Evolutionary conservation across 2,113 vertebrate genomes (phyloP).

Genomic region (Hydrochoerus hydrochaeris): DNA sequence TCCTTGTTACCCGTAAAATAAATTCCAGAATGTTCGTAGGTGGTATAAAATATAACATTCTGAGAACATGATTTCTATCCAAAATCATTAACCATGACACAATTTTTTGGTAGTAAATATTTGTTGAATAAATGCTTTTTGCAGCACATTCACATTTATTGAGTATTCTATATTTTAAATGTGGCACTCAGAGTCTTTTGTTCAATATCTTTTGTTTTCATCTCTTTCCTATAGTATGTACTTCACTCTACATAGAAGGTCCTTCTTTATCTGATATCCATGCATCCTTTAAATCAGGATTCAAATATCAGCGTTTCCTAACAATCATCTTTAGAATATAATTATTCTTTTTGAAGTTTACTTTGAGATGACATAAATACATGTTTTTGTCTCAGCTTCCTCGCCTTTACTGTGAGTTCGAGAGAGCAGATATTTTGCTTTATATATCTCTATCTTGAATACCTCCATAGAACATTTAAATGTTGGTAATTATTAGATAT

Average conservation of each 20-base stretch:
- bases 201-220: background rate
- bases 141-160: background rate
- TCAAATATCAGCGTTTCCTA: background rate
- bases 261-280: background rate
- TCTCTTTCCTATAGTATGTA: background rate
- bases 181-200: background rate
- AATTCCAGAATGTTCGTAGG: background rate
- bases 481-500: background rate
- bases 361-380: background rate
- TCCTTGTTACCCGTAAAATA: background rate
- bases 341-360: background rate
- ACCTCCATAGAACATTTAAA: background rate
- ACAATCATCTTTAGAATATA: background rate
- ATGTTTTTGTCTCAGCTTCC: background rate
- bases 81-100: background rate
- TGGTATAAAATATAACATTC: background rate
- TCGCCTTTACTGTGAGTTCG: fast-evolving
- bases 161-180: background rate
- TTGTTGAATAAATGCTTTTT: background rate
- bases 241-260: background rate
- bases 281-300: background rate
- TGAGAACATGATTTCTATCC: background rate
- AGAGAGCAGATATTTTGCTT: background rate
- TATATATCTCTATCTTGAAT: background rate
- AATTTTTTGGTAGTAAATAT: background rate